Base-by-base conservation (phyloP, 2,113 vertebrate genomes). In the Fregata magnificens region DNA sequence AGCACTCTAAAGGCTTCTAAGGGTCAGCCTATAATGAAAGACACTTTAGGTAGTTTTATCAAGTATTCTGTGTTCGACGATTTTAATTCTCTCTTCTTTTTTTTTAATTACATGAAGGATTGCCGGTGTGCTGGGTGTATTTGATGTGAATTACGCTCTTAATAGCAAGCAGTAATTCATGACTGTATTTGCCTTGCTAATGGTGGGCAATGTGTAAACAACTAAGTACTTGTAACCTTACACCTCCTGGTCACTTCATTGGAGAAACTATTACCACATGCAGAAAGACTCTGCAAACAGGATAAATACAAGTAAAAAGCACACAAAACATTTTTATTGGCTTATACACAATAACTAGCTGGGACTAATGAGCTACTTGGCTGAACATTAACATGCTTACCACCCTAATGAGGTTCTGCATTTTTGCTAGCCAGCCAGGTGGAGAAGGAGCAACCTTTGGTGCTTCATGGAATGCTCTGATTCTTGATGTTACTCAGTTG, bases 171-270 rank as follows among this genome's bases (percentile, higher is more conserved):
- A 84, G 26, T 42, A 40, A 91, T 93, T 94, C 56, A 63, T 82
- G 36, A 87, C 53, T 96, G 56, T 72, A 70, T 21, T 97, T 94
- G 93, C 85, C 95, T 97, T 93, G 80, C 49, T 58, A 65, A 49
- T 49, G 24, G 16, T 26, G 8, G 40, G 22, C 16, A 31, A 61
- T 19, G 34, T 34, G 20, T 1, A 31, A 40, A 26, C 40, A 55
- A 12, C 65, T 29, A 10, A 47, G n/a, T 34, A 32, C 42, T 49
- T 65, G 29, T 40, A 56, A 63, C n/a, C 25, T 63, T 65, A 8
- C 20, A 40, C 19, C 24, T 71, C 24, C 24, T 31, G 25, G n/a
- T 42, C n/a, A 55, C 58, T 65, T 65, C 9, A 26, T 24, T 26
- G 42, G 11, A 13, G n/a, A 63, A 81, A 65, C 20, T 49, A 40